Evolutionary conservation across 2,888 invertebrate genomes (phyloP), one percentile per base, ranked within the genome.

Genomic region (Actias luna): DNA sequence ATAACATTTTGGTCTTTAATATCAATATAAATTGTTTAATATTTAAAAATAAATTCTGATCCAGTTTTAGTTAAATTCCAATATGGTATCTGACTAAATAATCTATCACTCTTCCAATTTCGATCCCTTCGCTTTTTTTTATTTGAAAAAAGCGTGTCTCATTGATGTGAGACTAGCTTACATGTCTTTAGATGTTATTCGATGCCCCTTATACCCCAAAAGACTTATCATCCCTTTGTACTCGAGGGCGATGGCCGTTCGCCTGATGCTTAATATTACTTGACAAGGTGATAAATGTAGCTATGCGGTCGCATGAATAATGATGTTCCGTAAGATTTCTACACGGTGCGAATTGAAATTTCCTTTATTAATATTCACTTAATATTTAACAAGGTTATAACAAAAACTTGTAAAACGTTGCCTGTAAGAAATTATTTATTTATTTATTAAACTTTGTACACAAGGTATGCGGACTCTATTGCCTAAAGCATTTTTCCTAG

Each of bases 271-370:
- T 50, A 64, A 62, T 63, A 63, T 65, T 65, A 64, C 66, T 69
- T 63, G 69, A 65, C 70, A 68, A 63, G 50, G 62, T 71, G 69
- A 71, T 67, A 62, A 69, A 71, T 67, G 55, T 66, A 61, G 61
- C n/a, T 39, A 50, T 60, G 61, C 29, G 61, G 64, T 61, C 46
- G 50, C 58, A 61, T 64, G 64, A 64, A 61, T 64, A 64, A 64
- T 64, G 58, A 58, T 61, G 33, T 39, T 31, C 52, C 18, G 55
- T n/a, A 29, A 29, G 29, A 50, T 29, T 55, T 55, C n/a, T 55
- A 29, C 16, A 55, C 29, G 55, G 29, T 55, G 16, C 29, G 55
- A 55, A 55, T 55, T 29, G 27, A 55, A 55, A 55, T 29, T 55
- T 29, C n/a, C 55, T n/a, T 55, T 55, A 22, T 50, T 50, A 50